Percentiles rank a stretch among this genome's conserved stretches.
phyloP scores from a whole-genome alignment of 92 coral and sea anemone genomes.

The Pocillopora meandrina region DNA sequence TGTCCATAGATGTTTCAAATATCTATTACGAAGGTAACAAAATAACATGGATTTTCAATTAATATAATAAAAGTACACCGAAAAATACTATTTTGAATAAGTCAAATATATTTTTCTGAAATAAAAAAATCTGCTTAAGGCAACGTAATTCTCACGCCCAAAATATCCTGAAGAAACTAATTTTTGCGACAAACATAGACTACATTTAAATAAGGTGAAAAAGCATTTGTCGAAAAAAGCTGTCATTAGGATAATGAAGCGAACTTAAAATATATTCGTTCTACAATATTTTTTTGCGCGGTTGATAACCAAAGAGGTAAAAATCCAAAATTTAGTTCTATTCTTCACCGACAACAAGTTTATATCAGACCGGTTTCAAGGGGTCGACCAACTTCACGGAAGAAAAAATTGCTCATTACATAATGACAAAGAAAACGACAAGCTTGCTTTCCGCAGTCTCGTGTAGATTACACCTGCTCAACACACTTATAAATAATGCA shows the following conservation, averaged over 20 bases:
- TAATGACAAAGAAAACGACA: too few species aligned
- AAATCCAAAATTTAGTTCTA: too few species aligned
- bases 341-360: too few species aligned
- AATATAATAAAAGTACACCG: neutral
- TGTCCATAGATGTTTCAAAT: neutral
- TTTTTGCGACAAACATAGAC: neutral
- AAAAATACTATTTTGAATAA: neutral
- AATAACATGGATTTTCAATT: neutral
- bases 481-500: conserved; percentile 12
- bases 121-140: neutral
- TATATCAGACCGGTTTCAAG: too few species aligned
- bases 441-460: too few species aligned
- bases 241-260: neutral
- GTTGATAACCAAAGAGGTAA: too few species aligned
- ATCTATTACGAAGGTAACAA: neutral
- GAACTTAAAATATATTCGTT: neutral
- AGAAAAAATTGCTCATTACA: too few species aligned
- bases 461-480: conserved; percentile 6
- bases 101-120: conserved; percentile 1
- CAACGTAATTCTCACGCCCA: neutral
- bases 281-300: neutral
- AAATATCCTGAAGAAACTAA: neutral
- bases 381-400: too few species aligned
- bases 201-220: neutral
- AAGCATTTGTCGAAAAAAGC: neutral